Evolutionary conservation across 2,113 vertebrate species (phyloP).

Genomic region (Serinus canaria): DNA sequence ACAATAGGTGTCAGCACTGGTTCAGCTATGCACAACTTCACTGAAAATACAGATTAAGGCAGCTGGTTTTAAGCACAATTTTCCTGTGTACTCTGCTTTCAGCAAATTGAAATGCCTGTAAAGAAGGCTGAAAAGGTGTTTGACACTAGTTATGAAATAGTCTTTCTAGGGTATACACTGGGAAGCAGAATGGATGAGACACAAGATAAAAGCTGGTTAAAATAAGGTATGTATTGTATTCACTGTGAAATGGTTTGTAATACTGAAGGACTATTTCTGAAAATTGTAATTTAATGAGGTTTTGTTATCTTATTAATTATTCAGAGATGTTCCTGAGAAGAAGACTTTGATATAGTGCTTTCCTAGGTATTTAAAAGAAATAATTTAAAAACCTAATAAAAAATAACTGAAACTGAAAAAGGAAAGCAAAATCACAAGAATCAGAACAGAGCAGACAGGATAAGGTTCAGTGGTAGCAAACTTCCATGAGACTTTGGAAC

Average conservation of each 20-base stretch:
- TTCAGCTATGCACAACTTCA: background rate
- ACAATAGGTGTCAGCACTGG: slow-evolving; percentile 49
- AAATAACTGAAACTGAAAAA: background rate
- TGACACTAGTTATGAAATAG: background rate
- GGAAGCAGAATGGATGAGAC: background rate
- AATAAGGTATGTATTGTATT: background rate
- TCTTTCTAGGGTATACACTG: background rate
- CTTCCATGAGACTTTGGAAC: background rate
- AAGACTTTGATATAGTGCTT: background rate
- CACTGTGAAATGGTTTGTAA: background rate
- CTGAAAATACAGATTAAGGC: background rate
- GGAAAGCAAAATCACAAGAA: background rate
- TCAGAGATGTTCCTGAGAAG: background rate
- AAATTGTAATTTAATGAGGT: background rate
- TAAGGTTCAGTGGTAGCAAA: background rate
- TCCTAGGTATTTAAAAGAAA: background rate
- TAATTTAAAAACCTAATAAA: background rate
- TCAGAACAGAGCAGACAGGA: background rate
- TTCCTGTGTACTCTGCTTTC: background rate
- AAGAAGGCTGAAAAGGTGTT: background rate
- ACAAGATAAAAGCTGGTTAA: background rate
- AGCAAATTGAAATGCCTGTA: background rate
- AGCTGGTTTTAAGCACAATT: background rate
- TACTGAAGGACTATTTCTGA: background rate
- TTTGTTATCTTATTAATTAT: background rate